Evolutionary conservation across 2,888 invertebrate genomes (phyloP).

Genomic region (Megalurothrips usitatus): DNA sequence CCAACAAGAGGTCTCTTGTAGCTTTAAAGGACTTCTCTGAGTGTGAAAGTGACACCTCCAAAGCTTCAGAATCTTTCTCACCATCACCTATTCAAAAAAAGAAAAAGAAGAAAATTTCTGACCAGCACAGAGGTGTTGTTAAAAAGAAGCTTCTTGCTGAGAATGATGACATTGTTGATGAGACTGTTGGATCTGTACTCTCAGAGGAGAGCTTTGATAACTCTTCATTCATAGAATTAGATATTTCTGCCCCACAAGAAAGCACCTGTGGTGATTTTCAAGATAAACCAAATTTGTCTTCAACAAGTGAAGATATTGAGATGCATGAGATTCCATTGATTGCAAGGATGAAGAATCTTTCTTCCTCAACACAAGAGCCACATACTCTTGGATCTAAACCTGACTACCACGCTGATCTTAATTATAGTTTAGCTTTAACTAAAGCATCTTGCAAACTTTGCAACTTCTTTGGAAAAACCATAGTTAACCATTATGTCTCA

Average conservation of each 20-base stretch:
- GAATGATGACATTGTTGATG: too few relatives aligned
- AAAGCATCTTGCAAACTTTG: slow-evolving; percentile 57
- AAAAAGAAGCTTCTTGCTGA: too few relatives aligned
- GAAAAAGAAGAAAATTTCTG: neutral
- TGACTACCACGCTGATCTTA: slow-evolving; percentile 32
- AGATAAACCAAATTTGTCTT: neutral
- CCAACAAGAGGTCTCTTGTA: neutral
- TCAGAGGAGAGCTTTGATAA: too few relatives aligned
- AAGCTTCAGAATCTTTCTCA: neutral
- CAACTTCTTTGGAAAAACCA: slow-evolving; percentile 54
- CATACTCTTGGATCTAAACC: slow-evolving; percentile 28
- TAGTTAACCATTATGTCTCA: slow-evolving; percentile 63
- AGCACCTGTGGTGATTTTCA: too few relatives aligned
- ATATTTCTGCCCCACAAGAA: too few relatives aligned
- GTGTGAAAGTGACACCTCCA: slow-evolving; percentile 15
- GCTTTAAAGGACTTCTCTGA: neutral
- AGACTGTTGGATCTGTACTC: too few relatives aligned
- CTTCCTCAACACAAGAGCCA: neutral
- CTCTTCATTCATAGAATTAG: too few relatives aligned
- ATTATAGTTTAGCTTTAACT: neutral
- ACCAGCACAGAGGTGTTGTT: too few relatives aligned
- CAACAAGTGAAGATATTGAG: neutral
- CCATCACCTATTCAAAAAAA: neutral
- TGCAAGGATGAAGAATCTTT: slow-evolving; percentile 5
- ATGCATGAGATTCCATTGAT: slow-evolving; percentile 9